A percentile compares a stretch with the other conserved stretches of the same genome.
These are phyloP conservation scores for Bombus vancouverensis DNA, from an alignment of 1,140 invertebrate species.

Conservation along the genomic window DNA sequence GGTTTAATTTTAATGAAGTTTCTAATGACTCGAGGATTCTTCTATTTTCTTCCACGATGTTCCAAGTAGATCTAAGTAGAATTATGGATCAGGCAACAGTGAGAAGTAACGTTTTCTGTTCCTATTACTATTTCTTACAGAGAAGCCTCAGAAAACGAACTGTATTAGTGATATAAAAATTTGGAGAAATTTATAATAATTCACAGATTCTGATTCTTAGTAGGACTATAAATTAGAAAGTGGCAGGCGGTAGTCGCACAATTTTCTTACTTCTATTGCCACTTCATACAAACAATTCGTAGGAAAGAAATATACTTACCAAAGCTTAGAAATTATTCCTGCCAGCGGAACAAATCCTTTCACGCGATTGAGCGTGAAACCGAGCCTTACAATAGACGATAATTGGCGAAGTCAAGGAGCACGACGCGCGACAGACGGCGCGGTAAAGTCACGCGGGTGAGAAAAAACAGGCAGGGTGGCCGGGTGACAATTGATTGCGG, in stretches of 20 bases:
- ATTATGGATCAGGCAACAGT: too few relatives aligned
- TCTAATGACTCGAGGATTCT: too few relatives aligned
- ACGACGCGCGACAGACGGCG: slow-evolving; percentile 30
- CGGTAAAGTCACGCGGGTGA: slow-evolving; percentile 50
- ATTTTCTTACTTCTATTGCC: neutral
- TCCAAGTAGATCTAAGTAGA: too few relatives aligned
- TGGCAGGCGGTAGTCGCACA: neutral
- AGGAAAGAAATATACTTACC: neutral
- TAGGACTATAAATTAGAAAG: neutral
- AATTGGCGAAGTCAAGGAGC: slow-evolving; percentile 48
- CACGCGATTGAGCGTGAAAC: slow-evolving; percentile 34
- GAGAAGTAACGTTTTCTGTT: too few relatives aligned
- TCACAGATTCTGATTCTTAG: too few relatives aligned
- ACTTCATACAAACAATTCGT: neutral
- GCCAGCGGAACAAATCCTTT: slow-evolving; percentile 33
- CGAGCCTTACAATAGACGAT: slow-evolving; percentile 43
- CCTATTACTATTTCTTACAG: neutral
- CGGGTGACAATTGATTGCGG: slow-evolving; percentile 76
- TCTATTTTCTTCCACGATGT: too few relatives aligned
- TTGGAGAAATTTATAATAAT: neutral
- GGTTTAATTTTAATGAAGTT: neutral
- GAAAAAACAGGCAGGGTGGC: slow-evolving; percentile 47
- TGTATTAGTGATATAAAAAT: neutral
- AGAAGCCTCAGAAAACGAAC: neutral
- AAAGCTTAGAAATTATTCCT: slow-evolving; percentile 2